These are phyloP conservation scores for Cepaea hortensis DNA, from an alignment of 2,888 invertebrate species.

Conservation along the genomic window DNA sequence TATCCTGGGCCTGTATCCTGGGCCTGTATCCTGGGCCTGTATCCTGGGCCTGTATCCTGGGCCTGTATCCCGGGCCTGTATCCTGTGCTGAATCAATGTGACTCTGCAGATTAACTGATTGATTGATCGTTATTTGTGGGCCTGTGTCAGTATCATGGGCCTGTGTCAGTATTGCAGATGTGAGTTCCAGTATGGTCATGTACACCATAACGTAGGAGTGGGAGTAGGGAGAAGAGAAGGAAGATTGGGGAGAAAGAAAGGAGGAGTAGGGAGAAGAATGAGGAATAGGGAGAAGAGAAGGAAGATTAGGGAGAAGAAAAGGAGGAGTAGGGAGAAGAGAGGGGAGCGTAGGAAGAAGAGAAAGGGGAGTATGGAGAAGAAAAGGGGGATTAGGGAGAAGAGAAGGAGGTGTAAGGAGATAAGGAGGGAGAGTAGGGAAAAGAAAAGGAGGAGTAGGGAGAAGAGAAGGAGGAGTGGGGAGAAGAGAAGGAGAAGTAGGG, in stretches of 20 bases:
- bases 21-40: neutral
- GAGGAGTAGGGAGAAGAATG: no score
- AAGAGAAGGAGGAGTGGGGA: neutral
- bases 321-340: neutral
- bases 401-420: neutral
- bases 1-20: neutral
- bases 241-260: no score
- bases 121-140: no score
- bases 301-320: constrained; percentile 5
- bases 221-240: no score
- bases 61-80: no score
- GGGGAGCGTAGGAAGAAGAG: constrained; percentile 1
- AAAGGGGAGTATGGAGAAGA: neutral
- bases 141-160: no score
- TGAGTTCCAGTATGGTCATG: no score
- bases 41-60: neutral
- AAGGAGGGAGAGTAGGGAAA: neutral
- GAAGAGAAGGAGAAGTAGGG: neutral
- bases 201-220: no score
- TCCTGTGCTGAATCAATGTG: no score
- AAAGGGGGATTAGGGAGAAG: neutral
- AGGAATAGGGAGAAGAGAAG: neutral
- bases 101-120: no score
- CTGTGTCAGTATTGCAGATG: no score
- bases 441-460: neutral